Evolutionary conservation across 2,797 vertebrate species (phyloP).

Genomic region (Sandelia bainsii): DNA sequence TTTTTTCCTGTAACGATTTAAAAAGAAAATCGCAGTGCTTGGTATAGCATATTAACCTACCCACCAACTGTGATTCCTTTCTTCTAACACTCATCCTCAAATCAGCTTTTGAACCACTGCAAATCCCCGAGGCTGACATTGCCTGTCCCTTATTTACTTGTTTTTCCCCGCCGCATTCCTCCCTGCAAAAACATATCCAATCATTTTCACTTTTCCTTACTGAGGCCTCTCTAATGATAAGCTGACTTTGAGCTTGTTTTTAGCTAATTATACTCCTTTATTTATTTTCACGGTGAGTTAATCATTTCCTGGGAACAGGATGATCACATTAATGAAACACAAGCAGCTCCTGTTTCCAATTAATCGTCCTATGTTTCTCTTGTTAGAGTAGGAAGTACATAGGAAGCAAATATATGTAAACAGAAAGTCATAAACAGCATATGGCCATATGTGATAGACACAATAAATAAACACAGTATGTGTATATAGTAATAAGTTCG

Average conservation of each 20-base stretch:
- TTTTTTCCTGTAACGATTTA: conserved; percentile 27
- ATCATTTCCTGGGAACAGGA: conserved; percentile 52
- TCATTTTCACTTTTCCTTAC: conserved; percentile 33
- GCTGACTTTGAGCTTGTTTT: conserved; percentile 48
- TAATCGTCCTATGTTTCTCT: conserved; percentile 21
- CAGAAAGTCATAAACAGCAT: background rate
- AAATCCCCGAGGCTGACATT: conserved; percentile 39
- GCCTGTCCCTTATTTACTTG: conserved; percentile 46
- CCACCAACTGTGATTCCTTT: conserved; percentile 32
- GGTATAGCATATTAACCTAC: conserved; percentile 27
- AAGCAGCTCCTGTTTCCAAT: conserved; percentile 39
- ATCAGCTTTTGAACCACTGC: conserved; percentile 36
- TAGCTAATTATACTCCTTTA: conserved; percentile 50
- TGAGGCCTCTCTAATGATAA: conserved; percentile 34
- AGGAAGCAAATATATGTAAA: conserved; percentile 10
- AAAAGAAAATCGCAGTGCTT: conserved; percentile 2
- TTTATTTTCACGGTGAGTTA: conserved; percentile 46
- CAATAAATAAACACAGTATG: background rate
- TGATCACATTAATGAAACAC: conserved; percentile 47
- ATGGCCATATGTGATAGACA: background rate
- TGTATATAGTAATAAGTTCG: background rate
- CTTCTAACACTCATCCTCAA: conserved; percentile 27
- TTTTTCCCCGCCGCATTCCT: background rate
- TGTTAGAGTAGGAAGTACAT: background rate
- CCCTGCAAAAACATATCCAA: conserved; percentile 37